A percentile compares a stretch with the other conserved stretches of the same genome.
These are phyloP conservation scores for Netelia inedita DNA, from an alignment of 2,888 invertebrate genomes.

Conservation along the genomic window DNA sequence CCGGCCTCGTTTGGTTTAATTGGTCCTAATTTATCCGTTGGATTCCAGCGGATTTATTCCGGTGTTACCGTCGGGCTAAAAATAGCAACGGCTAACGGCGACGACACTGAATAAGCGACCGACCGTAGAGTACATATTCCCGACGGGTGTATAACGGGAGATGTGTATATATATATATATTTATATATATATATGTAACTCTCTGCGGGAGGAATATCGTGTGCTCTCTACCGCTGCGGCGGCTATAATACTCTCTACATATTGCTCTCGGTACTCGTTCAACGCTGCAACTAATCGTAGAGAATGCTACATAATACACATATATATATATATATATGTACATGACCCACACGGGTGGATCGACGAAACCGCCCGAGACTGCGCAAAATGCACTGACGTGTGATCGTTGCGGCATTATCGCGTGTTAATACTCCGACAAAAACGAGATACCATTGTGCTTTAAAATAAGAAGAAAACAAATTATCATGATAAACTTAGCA, in stretches of 20 bases:
- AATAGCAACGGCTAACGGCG: constrained; percentile 73
- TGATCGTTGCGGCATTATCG: constrained; percentile 57
- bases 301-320: not conserved
- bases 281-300: constrained; percentile 60
- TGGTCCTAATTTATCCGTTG: constrained; percentile 81
- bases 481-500: not conserved
- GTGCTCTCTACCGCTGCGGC: constrained; percentile 18
- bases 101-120: constrained; percentile 70
- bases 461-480: not conserved
- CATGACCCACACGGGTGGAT: constrained; percentile 21
- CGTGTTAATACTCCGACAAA: constrained; percentile 26
- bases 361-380: constrained; percentile 56
- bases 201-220: constrained; percentile 57
- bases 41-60: constrained; percentile 80
- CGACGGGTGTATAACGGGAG: constrained; percentile 47
- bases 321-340: not conserved
- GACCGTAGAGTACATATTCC: constrained; percentile 48
- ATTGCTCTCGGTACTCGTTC: constrained; percentile 58
- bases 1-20: constrained; percentile 77
- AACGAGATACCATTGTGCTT: too few relatives aligned
- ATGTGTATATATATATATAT: constrained; percentile 24
- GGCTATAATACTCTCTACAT: constrained; percentile 52
- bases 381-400: constrained; percentile 53
- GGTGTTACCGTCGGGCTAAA: constrained; percentile 74
- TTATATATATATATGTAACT: constrained; percentile 25